Conservation (phyloP, 2,888 invertebrate genomes). For the Polyploca ridens region DNA sequence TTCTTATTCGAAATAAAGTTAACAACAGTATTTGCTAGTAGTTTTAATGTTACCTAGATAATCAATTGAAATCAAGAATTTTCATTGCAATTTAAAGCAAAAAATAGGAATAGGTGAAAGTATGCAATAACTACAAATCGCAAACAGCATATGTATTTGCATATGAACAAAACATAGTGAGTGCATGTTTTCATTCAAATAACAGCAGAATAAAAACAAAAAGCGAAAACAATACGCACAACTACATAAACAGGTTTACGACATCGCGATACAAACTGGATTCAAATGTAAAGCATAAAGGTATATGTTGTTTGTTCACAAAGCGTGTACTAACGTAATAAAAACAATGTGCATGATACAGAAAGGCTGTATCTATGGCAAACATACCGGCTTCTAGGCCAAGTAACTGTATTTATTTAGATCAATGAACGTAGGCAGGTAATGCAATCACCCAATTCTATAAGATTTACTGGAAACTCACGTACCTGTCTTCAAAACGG, state of each 20-base stretch:
- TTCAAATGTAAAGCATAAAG: conserved; percentile 21
- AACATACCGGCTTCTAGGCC: conserved; percentile 50
- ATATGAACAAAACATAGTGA: neutral
- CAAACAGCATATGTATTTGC: neutral
- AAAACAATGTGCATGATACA: conserved; percentile 38
- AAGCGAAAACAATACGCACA: conserved; percentile 9
- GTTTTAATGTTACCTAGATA: neutral
- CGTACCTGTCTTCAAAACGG: conserved; percentile 69
- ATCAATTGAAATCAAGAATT: too few species aligned
- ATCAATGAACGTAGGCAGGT: neutral
- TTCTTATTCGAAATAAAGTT: too few species aligned
- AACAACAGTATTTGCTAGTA: too few species aligned
- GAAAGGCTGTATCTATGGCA: conserved; percentile 21
- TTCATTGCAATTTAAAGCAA: neutral
- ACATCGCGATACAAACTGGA: conserved; percentile 27
- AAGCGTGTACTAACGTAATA: conserved; percentile 45
- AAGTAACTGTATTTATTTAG: conserved; percentile 45
- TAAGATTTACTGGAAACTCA: conserved; percentile 21
- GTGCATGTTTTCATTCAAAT: conserved; percentile 5
- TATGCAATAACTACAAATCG: neutral
- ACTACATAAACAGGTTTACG: conserved; percentile 21
- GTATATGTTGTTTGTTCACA: conserved; percentile 28
- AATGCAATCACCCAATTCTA: conserved; percentile 16
- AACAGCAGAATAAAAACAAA: neutral
- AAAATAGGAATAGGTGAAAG: neutral